phyloP scores from a whole-genome alignment of 2,888 invertebrate species.

The Platycheirus albimanus region DNA sequence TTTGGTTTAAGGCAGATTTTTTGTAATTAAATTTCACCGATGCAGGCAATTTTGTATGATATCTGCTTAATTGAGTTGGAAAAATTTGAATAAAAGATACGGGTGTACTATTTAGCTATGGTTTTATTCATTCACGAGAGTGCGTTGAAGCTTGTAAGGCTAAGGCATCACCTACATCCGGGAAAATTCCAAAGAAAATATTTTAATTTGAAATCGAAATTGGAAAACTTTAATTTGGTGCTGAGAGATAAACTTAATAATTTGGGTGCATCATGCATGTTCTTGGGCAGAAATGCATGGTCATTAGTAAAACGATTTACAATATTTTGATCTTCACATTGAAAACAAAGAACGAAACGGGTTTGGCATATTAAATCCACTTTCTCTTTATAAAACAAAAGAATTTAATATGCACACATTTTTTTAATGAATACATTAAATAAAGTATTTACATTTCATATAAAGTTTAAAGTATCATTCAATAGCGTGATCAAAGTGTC shows the following conservation, averaged over 20 bases:
- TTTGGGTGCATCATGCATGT: neutral
- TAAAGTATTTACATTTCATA: too few species aligned
- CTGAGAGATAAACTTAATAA: neutral
- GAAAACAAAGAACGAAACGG: too few species aligned
- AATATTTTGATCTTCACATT: too few species aligned
- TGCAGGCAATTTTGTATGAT: constrained; percentile 40
- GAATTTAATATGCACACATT: too few species aligned
- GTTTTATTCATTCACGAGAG: neutral
- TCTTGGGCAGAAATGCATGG: neutral
- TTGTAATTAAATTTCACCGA: constrained; percentile 68
- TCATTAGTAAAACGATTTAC: too few species aligned
- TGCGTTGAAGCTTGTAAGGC: too few species aligned
- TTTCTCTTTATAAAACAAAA: too few species aligned
- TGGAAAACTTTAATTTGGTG: constrained; percentile 30
- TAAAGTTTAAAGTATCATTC: too few species aligned
- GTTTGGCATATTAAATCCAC: too few species aligned
- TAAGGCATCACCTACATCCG: neutral
- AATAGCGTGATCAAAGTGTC: too few species aligned
- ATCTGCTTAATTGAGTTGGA: constrained; percentile 60
- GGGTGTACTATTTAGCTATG: neutral
- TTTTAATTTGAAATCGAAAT: constrained; percentile 42
- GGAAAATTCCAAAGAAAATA: constrained; percentile 28
- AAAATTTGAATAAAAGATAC: constrained; percentile 9
- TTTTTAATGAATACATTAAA: too few species aligned
- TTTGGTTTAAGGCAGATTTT: constrained; percentile 53